Evolutionary conservation across 2,888 invertebrate genomes (phyloP).

Genomic region (Yponomeuta cagnagella): DNA sequence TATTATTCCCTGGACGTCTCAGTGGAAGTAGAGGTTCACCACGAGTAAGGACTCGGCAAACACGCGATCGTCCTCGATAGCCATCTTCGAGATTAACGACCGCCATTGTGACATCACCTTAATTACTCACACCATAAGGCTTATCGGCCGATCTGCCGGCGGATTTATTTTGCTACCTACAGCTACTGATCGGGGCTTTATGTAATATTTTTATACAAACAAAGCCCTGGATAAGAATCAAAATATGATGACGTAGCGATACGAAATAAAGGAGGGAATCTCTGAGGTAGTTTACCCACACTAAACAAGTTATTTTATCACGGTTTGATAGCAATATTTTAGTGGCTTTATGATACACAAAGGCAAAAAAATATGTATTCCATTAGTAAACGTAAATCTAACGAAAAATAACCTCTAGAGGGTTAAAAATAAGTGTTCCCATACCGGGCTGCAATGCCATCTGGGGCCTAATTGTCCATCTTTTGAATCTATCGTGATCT

Average conservation of each 20-base stretch:
- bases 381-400: too few relatives aligned
- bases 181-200: not conserved
- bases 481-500: too few relatives aligned
- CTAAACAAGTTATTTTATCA: too few relatives aligned
- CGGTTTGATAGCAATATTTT: too few relatives aligned
- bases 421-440: too few relatives aligned
- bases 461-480: too few relatives aligned
- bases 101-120: constrained; percentile 58
- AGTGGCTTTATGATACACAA: too few relatives aligned
- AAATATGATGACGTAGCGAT: not conserved
- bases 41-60: constrained; percentile 23
- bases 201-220: not conserved
- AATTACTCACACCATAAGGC: constrained; percentile 60
- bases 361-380: too few relatives aligned
- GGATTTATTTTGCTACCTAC: constrained; percentile 16
- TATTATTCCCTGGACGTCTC: too few relatives aligned
- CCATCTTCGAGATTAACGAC: constrained; percentile 66
- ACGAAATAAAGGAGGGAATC: not conserved
- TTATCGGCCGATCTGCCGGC: constrained; percentile 53
- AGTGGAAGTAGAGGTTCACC: not conserved
- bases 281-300: too few relatives aligned
- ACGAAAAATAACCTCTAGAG: too few relatives aligned
- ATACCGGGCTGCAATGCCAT: too few relatives aligned
- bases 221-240: not conserved
- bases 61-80: constrained; percentile 67